phyloP scores from a whole-genome alignment of 2,797 vertebrate genomes.

The Acestrorhynchus altus region DNA sequence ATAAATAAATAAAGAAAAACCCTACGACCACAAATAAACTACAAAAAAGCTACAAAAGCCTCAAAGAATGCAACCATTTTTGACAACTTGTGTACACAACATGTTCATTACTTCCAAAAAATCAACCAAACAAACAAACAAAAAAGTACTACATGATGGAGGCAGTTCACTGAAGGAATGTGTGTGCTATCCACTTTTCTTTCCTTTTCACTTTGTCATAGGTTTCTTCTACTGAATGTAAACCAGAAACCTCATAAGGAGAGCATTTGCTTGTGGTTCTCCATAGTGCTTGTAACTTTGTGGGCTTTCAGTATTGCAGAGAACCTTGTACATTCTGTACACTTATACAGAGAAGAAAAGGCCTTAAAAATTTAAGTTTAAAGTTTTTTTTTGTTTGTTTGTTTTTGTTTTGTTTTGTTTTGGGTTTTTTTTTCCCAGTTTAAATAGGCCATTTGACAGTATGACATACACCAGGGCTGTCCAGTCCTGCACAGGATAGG shows the following conservation, averaged over 20 bases:
- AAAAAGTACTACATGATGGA: too few species aligned
- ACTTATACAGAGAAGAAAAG: background rate
- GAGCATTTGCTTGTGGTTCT: background rate
- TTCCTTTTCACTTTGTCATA: background rate
- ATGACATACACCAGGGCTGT: too few species aligned
- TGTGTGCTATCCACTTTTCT: background rate
- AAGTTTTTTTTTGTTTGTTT: too few species aligned
- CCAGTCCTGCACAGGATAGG: too few species aligned
- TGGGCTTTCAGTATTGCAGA: background rate
- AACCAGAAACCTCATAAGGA: background rate
- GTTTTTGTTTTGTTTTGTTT: too few species aligned
- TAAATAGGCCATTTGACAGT: background rate
- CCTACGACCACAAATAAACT: background rate
- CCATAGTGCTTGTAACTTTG: background rate
- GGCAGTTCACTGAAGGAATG: background rate
- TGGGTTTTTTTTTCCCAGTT: too few species aligned
- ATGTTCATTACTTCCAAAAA: too few species aligned
- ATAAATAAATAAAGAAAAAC: background rate
- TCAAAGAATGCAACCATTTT: conserved; percentile 3
- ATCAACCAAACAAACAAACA: too few species aligned
- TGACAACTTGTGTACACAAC: too few species aligned
- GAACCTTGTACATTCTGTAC: background rate
- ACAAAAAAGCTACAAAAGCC: background rate
- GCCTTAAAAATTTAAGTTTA: background rate
- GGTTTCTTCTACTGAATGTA: background rate